A percentile compares a stretch with the other conserved stretches of the same genome.
Conservation (phyloP, 2,797 vertebrate genomes). For the Eremophila alpestris region DNA sequence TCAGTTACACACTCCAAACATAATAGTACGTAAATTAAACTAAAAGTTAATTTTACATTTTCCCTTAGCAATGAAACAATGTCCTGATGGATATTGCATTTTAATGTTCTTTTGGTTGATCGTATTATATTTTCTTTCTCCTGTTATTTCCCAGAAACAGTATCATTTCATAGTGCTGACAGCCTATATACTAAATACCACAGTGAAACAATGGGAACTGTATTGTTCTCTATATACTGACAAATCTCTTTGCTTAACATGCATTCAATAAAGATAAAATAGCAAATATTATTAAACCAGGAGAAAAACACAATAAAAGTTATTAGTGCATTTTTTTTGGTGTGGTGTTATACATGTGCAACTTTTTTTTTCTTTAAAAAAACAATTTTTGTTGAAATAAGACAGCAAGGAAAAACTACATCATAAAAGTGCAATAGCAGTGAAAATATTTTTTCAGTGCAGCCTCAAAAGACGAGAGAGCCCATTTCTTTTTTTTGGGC, state of each 20-base stretch:
- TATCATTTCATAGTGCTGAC: background rate
- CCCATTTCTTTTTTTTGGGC: background rate
- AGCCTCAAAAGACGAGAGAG: background rate
- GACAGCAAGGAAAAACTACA: background rate
- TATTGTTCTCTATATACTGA: background rate
- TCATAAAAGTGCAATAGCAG: background rate
- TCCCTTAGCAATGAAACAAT: background rate
- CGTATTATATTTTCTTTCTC: constrained; percentile 13
- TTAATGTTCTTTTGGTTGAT: constrained; percentile 38
- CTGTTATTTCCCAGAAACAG: background rate
- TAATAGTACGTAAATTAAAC: constrained; percentile 39
- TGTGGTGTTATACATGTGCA: background rate
- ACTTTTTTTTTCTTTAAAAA: background rate
- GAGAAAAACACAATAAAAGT: background rate
- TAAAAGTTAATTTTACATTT: constrained; percentile 44
- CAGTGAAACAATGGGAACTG: background rate
- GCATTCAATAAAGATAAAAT: constrained; percentile 5
- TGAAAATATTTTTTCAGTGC: background rate
- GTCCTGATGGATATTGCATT: background rate
- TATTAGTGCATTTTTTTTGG: background rate
- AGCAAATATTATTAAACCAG: constrained; percentile 7
- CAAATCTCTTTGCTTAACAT: constrained; percentile 25
- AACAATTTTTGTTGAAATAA: background rate
- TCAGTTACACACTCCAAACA: background rate
- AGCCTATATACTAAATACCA: constrained; percentile 6